Conservation (phyloP, 2,888 invertebrate species). For the Synanthedon formicaeformis region DNA sequence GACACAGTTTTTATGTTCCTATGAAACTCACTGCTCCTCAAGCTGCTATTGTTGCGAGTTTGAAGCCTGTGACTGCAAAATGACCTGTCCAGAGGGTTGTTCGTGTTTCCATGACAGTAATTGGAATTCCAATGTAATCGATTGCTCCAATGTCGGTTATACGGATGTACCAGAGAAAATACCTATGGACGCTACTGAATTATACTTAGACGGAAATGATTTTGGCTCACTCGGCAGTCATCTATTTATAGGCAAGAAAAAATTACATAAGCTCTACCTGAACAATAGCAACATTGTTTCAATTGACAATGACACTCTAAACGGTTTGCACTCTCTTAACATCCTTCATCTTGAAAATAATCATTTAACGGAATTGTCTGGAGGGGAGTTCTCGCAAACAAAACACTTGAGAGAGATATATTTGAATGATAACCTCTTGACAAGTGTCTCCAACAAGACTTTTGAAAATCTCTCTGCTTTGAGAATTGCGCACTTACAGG, state of each 20-base stretch:
- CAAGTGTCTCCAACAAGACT: conserved; percentile 78
- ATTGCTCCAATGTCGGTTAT: conserved; percentile 81
- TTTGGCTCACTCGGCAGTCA: conserved; percentile 81
- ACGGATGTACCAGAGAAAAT: conserved; percentile 80
- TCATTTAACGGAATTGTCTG: conserved; percentile 76
- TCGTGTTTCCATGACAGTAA: conserved; percentile 87
- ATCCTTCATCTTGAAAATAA: conserved; percentile 84
- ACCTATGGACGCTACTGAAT: conserved; percentile 90
- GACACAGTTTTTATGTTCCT: conserved; percentile 83
- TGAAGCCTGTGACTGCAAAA: conserved; percentile 90
- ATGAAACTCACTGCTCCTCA: conserved; percentile 85
- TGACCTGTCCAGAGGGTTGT: conserved; percentile 87
- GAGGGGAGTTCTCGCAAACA: conserved; percentile 83
- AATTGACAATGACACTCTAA: conserved; percentile 83
- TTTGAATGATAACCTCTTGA: conserved; percentile 82
- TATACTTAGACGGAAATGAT: conserved; percentile 86
- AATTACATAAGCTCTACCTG: conserved; percentile 79
- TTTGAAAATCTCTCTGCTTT: conserved; percentile 79
- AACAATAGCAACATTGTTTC: conserved; percentile 81
- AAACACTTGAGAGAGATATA: conserved; percentile 82
- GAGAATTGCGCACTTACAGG: conserved; percentile 78
- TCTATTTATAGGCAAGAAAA: conserved; percentile 86
- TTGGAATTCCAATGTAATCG: conserved; percentile 86
- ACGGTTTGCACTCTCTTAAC: conserved; percentile 79
- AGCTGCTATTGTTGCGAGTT: conserved; percentile 90